phyloP scores from a whole-genome alignment of 2,888 invertebrate genomes.

The Drosophila eohydei region DNA sequence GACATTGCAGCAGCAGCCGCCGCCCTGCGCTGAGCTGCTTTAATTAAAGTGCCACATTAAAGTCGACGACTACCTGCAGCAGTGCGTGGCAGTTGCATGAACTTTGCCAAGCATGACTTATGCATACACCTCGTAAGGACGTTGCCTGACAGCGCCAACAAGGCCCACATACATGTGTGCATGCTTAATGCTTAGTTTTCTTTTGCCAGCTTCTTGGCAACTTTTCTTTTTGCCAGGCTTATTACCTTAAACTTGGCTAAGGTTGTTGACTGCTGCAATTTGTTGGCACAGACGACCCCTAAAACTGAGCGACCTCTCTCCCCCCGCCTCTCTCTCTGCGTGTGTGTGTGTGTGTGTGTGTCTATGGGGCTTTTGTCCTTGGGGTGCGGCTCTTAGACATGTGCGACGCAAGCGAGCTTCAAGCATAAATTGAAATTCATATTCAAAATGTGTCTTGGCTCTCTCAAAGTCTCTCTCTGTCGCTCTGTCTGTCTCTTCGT shows the following conservation, averaged over 20 bases:
- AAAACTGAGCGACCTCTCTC: constrained; percentile 19
- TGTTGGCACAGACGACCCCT: constrained; percentile 62
- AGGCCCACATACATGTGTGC: constrained; percentile 42
- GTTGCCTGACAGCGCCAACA: background rate
- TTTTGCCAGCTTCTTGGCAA: constrained; percentile 47
- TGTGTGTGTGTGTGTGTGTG: constrained; percentile 18
- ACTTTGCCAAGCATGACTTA: constrained; percentile 70
- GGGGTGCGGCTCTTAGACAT: constrained; percentile 69
- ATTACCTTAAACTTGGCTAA: constrained; percentile 77
- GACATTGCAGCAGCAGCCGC: constrained; percentile 42
- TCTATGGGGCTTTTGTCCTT: constrained; percentile 48
- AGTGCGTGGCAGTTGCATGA: constrained; percentile 58
- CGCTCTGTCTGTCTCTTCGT: background rate
- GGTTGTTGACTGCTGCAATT: constrained; percentile 78
- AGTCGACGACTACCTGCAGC: constrained; percentile 38
- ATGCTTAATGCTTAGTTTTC: constrained; percentile 59
- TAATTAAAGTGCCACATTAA: constrained; percentile 74
- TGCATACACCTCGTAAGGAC: constrained; percentile 53
- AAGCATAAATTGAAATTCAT: constrained; percentile 76
- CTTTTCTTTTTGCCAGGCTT: constrained; percentile 57
- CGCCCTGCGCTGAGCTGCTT: constrained; percentile 46
- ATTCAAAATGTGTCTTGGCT: constrained; percentile 52
- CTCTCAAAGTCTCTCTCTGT: background rate
- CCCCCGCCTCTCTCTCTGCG: constrained; percentile 2
- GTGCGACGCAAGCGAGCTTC: constrained; percentile 47